A percentile compares a stretch with the other conserved stretches of the same genome.
phyloP scores from a whole-genome alignment of 2,888 invertebrate genomes.

The Ophonus ardosiacus region DNA sequence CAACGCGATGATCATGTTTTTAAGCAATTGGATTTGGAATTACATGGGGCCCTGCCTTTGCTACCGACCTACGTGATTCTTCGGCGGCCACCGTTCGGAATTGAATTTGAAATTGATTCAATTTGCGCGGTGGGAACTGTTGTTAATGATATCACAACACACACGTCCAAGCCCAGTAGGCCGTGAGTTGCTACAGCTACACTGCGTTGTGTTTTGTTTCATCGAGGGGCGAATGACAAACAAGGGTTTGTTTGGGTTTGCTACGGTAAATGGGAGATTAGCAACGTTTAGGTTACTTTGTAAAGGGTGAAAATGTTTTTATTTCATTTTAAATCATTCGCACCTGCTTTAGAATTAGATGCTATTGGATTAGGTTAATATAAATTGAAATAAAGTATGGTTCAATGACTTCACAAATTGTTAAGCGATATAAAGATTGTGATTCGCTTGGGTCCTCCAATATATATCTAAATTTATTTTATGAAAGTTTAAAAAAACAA shows the following conservation, averaged over 20 bases:
- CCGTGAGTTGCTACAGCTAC: neutral
- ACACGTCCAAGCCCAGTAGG: slow-evolving; percentile 2
- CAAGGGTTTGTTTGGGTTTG: slow-evolving; percentile 38
- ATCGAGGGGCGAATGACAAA: slow-evolving; percentile 7
- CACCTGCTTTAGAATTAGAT: neutral
- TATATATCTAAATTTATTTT: too few species aligned
- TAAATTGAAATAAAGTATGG: too few species aligned
- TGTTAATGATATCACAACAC: slow-evolving; percentile 67
- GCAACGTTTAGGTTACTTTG: neutral
- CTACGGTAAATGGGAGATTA: slow-evolving; percentile 10
- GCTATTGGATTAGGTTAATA: too few species aligned
- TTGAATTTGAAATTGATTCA: slow-evolving; percentile 67
- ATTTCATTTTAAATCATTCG: neutral
- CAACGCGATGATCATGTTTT: neutral
- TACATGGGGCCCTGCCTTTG: neutral
- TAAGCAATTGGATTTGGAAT: neutral
- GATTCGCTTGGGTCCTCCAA: too few species aligned
- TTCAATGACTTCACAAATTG: too few species aligned
- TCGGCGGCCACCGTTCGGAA: slow-evolving; percentile 62
- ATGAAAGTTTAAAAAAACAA: too few species aligned
- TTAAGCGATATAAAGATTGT: too few species aligned
- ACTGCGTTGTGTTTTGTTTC: slow-evolving; percentile 32
- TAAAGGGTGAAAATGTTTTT: neutral
- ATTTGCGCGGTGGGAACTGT: slow-evolving; percentile 66
- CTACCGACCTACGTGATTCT: slow-evolving; percentile 19